Evolutionary conservation across 2,888 invertebrate genomes (phyloP), one percentile per base, ranked within the genome.

Genomic region (Merodon equestris): DNA sequence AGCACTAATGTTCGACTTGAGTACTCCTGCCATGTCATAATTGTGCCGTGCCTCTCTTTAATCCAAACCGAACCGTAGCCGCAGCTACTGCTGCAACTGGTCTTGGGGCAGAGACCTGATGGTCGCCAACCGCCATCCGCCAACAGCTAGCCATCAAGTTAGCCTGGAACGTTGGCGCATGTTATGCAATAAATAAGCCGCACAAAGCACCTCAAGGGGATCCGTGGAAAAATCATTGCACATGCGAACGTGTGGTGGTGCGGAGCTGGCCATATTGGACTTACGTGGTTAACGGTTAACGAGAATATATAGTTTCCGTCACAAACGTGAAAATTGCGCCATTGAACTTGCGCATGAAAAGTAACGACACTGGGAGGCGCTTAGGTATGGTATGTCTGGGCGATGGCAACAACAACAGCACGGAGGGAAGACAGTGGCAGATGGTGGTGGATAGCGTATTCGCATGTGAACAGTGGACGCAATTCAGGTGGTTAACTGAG

Each of bases 321-420:
- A 19, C 58, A 63, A 73, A 63, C 58, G 68, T 38, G 58, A 64
- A 68, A 79, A 68, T 56, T 64, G 57, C 73, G 79, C 74, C 79
- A 79, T 79, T 79, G 79, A 79, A 79, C 79, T 79, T 79, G 73
- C 74, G 53, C 73, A 68, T 75, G 64, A 70, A 68, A 68, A 68
- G 45, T 47, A 61, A 61, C 38, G 36, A 60, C 45, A 48, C 67
- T 40, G 42, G 60, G 15, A 67, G 19, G 19, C 44, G 56, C 66
- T 64, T 48, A 51, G 47, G 51, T 57, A 75, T 74, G 47, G 51
- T 57, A 75, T 74, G 60, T 42, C 67, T 36, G 9, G 27, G 27
- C 27, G 7, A 27, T 7, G 27, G 7, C 7, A 36, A 34, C 36
- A 12, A 36, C 7, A 51, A 51, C 14, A 38, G 9, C 27, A 17